phyloP scores from a whole-genome alignment of 53 echinoderm and acorn worm species.

The Patiria pectinifera region DNA sequence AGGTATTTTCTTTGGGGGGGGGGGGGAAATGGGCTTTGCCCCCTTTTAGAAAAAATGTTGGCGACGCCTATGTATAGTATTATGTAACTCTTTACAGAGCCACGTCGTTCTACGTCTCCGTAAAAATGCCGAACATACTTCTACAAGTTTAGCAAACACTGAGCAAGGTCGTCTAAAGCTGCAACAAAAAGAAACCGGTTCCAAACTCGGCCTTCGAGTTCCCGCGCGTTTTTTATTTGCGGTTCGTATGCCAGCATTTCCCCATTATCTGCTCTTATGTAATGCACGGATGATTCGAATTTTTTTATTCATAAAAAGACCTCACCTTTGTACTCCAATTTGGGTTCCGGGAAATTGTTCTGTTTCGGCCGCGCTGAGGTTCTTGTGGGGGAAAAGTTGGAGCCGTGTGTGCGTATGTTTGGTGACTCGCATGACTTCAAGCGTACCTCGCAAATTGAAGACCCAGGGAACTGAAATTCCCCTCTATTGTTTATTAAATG shows the following conservation, averaged over 20 bases:
- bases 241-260: background rate
- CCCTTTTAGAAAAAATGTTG: too few species aligned
- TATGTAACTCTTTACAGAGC: too few species aligned
- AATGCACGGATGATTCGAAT: background rate
- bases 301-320: background rate
- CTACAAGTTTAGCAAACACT: background rate
- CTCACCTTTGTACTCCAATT: background rate
- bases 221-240: conserved; percentile 8
- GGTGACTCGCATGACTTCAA: too few species aligned
- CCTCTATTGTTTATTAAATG: too few species aligned
- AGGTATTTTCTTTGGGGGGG: too few species aligned
- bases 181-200: background rate
- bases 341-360: background rate
- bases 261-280: background rate
- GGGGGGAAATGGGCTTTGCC: too few species aligned
- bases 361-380: background rate
- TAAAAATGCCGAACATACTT: background rate
- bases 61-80: too few species aligned
- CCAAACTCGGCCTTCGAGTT: background rate
- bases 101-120: too few species aligned
- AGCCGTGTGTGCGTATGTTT: too few species aligned
- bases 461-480: too few species aligned
- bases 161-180: background rate
- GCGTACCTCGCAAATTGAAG: too few species aligned
- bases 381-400: background rate